Conservation (phyloP, 1,140 invertebrate genomes). For the Trinorchestia longiramus region DNA sequence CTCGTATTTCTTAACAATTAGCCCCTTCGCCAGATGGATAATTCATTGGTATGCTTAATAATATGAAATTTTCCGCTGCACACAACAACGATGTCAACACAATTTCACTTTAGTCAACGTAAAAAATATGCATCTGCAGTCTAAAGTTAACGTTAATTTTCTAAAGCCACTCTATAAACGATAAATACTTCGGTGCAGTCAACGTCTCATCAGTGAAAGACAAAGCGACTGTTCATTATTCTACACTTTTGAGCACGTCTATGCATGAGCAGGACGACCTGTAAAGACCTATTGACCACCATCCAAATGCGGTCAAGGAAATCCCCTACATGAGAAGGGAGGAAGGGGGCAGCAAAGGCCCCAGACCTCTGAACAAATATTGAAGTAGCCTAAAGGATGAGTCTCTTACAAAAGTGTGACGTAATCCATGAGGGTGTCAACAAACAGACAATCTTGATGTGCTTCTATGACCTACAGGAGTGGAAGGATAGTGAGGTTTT, state of each 20-base stretch:
- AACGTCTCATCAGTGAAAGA: background rate
- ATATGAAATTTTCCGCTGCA: background rate
- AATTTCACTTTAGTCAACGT: background rate
- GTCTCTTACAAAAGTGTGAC: background rate
- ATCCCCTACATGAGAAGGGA: background rate
- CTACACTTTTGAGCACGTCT: background rate
- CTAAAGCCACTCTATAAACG: background rate
- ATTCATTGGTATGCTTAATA: background rate
- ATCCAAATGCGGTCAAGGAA: constrained; percentile 38
- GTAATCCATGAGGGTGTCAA: background rate
- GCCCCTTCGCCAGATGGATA: background rate
- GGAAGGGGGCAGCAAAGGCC: background rate
- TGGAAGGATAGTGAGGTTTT: too few relatives aligned
- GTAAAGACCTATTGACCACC: background rate
- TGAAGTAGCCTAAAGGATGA: background rate
- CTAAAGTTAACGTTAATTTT: background rate
- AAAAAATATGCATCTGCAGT: background rate
- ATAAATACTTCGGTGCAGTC: background rate
- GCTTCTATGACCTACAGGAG: background rate
- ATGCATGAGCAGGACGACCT: background rate
- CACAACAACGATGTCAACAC: background rate
- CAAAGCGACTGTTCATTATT: background rate
- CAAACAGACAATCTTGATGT: background rate
- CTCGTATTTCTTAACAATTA: background rate
- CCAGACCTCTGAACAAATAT: constrained; percentile 15